Evolutionary conservation across 2,888 invertebrate species (phyloP), one percentile per base, ranked within the genome.

Genomic region (Silvanus unidentatus): DNA sequence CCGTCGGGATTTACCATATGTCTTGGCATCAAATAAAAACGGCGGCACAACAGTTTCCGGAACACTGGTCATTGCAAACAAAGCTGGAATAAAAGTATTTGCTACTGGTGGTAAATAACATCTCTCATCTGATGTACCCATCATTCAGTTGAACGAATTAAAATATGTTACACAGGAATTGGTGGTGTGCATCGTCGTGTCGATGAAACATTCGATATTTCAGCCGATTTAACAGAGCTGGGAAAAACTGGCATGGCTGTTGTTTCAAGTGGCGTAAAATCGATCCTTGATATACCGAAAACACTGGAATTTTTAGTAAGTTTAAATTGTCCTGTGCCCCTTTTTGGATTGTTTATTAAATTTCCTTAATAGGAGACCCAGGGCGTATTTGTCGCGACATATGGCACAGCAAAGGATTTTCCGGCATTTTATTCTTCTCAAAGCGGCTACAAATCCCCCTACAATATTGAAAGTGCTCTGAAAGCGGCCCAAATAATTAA

Each of bases 1-100:
- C 0, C 76, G 92, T 8, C 76, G 95, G 52, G 95, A 97, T 74
- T 74, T 96, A 22, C 81, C 93, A 0, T 84, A 79, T 49, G 82
- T 88, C 9, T 58, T 87, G 10, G 81, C 86, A n/a, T 77, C 79
- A 54, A 73, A 75, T 40, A 65, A 80, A 15, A 83, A 82, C 63
- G 96, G 97, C 1, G 98, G 98, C 1, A 98, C 98, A 0, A 99
- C 99, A 0, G 98, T 99, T 1, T 88, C 96, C 0, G 95, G 89
- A 0, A 99, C 98, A 0, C 84, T 97, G 74, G 75, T 93, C 27
- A 80, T 88, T 5, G 90, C 97, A 1, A 79, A 88, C 48, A 74
- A 80, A 52, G 86, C 84, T 6, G 89, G 87, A 4, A 93, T 99
- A 60, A 79, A 82, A 9, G 77, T 99, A 40, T 96, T 99, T 75